These are phyloP conservation scores for Caenorhabditis sp. DNA, from an alignment of 2,888 invertebrate genomes.

Conservation along the genomic window DNA sequence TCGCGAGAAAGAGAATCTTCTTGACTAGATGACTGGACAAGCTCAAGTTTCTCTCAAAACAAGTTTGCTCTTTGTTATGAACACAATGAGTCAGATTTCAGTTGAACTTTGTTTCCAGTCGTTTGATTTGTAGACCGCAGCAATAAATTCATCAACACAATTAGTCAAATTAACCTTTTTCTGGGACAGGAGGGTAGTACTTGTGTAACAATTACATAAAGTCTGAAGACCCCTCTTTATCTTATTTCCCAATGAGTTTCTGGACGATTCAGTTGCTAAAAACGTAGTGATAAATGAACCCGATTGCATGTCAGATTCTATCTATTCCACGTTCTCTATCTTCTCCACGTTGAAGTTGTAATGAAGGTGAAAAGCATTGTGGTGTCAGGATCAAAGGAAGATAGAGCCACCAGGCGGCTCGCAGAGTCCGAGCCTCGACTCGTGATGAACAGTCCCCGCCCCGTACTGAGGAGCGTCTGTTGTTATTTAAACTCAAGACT, in stretches of 20 bases:
- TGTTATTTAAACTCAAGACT: conserved; percentile 28
- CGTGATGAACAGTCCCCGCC: conserved; percentile 58
- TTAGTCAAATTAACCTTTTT: too few relatives aligned
- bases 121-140: too few relatives aligned
- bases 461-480: conserved; percentile 23
- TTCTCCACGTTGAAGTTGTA: conserved; percentile 23
- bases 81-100: neutral
- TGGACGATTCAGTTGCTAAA: conserved; percentile 14
- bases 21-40: neutral
- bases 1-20: neutral
- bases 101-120: neutral
- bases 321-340: conserved; percentile 27
- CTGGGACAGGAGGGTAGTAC: too few relatives aligned
- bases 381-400: conserved; percentile 15
- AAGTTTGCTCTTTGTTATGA: too few relatives aligned
- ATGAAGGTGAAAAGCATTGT: conserved; percentile 20
- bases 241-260: neutral
- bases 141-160: too few relatives aligned
- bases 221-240: neutral
- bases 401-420: conserved; percentile 4
- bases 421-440: conserved; percentile 7
- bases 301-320: neutral
- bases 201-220: conserved; percentile 15
- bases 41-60: neutral
- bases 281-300: neutral